These are phyloP conservation scores for Todiramphus saurophagus DNA, from an alignment of 2,113 vertebrate genomes.

Conservation along the genomic window DNA sequence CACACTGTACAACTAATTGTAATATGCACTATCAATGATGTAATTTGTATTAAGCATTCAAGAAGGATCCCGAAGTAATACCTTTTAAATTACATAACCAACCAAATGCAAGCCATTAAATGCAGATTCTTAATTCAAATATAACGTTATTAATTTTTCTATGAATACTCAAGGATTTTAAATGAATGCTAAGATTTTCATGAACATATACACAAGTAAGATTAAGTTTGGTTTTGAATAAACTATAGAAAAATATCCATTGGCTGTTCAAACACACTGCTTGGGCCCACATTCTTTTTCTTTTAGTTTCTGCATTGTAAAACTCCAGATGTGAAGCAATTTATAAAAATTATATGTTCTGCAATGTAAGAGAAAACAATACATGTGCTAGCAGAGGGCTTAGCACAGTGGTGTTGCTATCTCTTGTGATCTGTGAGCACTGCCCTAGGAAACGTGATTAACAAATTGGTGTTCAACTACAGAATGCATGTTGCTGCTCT, in stretches of 20 bases:
- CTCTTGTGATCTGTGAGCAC: background rate
- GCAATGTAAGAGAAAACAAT: background rate
- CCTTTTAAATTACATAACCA: background rate
- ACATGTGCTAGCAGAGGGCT: background rate
- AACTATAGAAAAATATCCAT: background rate
- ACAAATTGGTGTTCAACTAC: background rate
- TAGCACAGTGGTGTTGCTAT: background rate
- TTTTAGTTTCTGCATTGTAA: background rate
- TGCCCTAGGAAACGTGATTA: background rate
- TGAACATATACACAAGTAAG: rapidly evolving
- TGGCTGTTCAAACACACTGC: background rate
- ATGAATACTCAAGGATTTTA: background rate
- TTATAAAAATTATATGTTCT: background rate
- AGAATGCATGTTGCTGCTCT: background rate
- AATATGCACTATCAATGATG: background rate
- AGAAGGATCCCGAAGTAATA: background rate
- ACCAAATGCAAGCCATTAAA: background rate
- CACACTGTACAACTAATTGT: background rate
- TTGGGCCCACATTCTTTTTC: background rate
- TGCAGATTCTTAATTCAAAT: background rate
- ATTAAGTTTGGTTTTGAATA: background rate
- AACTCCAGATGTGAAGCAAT: background rate
- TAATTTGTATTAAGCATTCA: background rate
- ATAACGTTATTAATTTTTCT: background rate
- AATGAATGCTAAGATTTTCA: background rate